phyloP scores from a whole-genome alignment of 2,113 vertebrate genomes.

The Myodes glareolus region DNA sequence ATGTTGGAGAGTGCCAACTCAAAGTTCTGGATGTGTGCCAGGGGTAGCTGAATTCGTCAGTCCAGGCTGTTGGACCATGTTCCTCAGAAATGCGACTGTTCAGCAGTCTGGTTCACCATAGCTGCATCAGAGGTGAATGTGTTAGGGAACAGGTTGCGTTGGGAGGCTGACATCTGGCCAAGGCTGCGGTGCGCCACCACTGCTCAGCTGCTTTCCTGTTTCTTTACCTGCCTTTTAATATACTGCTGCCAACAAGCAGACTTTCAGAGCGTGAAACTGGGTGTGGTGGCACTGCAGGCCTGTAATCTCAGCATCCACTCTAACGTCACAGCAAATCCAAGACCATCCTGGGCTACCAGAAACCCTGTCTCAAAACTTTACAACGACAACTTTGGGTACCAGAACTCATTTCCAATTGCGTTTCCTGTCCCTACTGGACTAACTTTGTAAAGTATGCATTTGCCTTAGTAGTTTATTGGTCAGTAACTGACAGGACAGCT shows the following conservation, averaged over 20 bases:
- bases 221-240: background rate
- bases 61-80: no score
- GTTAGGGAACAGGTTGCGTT: no score
- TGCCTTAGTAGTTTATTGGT: background rate
- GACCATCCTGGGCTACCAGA: background rate
- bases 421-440: background rate
- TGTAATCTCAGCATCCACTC: background rate
- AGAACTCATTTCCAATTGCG: background rate
- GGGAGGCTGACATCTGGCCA: no score
- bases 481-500: background rate
- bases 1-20: no score
- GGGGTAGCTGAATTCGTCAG: no score
- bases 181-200: no score
- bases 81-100: no score
- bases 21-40: no score
- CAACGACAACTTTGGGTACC: no score
- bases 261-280: background rate
- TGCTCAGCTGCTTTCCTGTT: no score
- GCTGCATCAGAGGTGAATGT: background rate
- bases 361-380: background rate
- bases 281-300: background rate
- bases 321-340: background rate
- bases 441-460: background rate
- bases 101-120: background rate
- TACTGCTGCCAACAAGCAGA: background rate